Evolutionary conservation across 2,888 invertebrate species (phyloP), one percentile per base, ranked within the genome.

Genomic region (Rapana venosa): DNA sequence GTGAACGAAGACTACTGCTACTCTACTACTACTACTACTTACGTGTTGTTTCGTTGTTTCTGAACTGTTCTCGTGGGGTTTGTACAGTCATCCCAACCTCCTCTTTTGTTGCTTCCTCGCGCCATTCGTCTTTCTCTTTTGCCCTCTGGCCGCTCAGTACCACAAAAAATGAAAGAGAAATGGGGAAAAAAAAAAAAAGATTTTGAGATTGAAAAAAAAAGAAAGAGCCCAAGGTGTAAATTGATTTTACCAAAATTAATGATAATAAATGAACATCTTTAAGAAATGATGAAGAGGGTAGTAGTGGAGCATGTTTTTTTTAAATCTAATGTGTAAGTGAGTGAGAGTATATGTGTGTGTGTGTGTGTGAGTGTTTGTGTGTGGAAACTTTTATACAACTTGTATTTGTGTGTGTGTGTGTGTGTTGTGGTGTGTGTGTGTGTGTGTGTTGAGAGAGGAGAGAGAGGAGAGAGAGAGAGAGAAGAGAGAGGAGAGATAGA

Each of bases 11-110:
- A 61, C 20, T 22, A n/a, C n/a, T n/a, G n/a, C n/a, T n/a, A n/a
- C n/a, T n/a, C n/a, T n/a, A n/a, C n/a, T n/a, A n/a, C n/a, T n/a
- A 58, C 11, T 15, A 58, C 58, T 13, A 22, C 13, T 15, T 97
- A 99, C 98, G 98, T 97, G 96, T 99, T 99, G 81, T 98, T 98
- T 91, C 98, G 98, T 22, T 99, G 98, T 97, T 99, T 99, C 90
- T 98, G 97, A 94, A 99, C 98, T 98, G 98, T 96, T 99, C 99
- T 98, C 98, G 94, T 99, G 98, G 95, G 98, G 98, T 95, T 98
- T 98, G 96, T 99, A 98, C 99, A 99, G 95, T 99, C 99, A 94
- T 99, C 99, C n/a, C 99, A 96, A n/a, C n/a, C n/a, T n/a, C n/a
- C 96, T 99, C 99, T 95, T 98, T 98, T 95, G 98, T 98, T 0